These are phyloP conservation scores for Chaetodon trifasciatus DNA, from an alignment of 2,797 vertebrate genomes.

Conservation along the genomic window DNA sequence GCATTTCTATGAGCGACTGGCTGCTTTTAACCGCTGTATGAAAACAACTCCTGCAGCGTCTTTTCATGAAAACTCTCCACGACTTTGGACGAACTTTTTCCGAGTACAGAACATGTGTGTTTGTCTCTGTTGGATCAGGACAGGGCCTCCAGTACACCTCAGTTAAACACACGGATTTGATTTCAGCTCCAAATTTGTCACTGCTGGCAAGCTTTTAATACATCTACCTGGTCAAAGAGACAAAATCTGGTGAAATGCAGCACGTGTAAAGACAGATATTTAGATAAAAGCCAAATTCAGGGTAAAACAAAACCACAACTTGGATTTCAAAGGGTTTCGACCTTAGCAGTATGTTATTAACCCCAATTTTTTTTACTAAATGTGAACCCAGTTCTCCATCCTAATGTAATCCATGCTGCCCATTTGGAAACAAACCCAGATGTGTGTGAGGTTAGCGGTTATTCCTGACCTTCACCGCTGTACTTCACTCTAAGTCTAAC, in stretches of 20 bases:
- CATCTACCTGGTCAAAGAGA: too few species aligned
- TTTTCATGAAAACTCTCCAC: background rate
- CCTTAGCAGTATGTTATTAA: background rate
- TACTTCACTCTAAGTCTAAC: background rate
- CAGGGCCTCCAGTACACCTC: background rate
- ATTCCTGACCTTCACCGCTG: constrained; percentile 4
- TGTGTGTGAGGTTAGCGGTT: constrained; percentile 18
- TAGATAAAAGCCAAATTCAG: background rate
- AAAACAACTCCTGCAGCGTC: too few species aligned
- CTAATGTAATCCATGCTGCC: constrained; percentile 31
- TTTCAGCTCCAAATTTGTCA: too few species aligned
- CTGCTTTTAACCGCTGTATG: too few species aligned
- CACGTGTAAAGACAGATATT: background rate
- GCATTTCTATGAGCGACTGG: background rate
- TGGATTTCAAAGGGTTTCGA: background rate
- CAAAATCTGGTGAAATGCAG: too few species aligned
- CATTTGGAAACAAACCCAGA: background rate
- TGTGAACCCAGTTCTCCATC: background rate
- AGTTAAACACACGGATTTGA: too few species aligned
- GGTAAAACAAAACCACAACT: background rate
- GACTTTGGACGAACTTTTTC: background rate
- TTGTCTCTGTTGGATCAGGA: too few species aligned
- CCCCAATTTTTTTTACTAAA: background rate
- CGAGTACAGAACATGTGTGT: accelerated
- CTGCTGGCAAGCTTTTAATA: too few species aligned